Evolutionary conservation across 1,140 invertebrate genomes (phyloP).

Genomic region (Drosophila asahinai): DNA sequence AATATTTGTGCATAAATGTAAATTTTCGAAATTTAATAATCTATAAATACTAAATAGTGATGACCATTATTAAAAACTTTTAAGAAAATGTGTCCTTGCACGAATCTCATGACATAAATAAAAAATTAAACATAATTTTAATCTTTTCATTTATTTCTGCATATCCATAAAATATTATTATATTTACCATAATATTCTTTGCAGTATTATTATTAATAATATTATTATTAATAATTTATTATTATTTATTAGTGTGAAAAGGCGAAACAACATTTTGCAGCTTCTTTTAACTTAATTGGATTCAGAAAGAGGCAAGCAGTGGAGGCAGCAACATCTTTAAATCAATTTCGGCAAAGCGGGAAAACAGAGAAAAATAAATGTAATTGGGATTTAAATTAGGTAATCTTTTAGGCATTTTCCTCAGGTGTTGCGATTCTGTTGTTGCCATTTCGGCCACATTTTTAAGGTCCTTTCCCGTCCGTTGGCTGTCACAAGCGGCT

Average conservation of each 20-base stretch:
- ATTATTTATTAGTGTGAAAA: background rate
- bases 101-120: background rate
- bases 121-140: background rate
- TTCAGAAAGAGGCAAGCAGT: background rate
- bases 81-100: too few relatives aligned
- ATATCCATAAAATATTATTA: background rate
- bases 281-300: constrained; percentile 10
- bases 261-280: background rate
- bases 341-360: constrained; percentile 11
- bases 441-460: background rate
- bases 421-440: constrained; percentile 32
- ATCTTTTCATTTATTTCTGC: background rate
- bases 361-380: constrained; percentile 14
- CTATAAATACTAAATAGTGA: too few relatives aligned
- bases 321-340: background rate
- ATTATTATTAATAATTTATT: too few relatives aligned
- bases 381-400: constrained; percentile 41
- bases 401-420: constrained; percentile 39
- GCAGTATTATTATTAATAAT: background rate
- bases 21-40: too few relatives aligned
- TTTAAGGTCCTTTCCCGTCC: constrained; percentile 10
- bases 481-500: constrained; percentile 33
- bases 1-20: too few relatives aligned
- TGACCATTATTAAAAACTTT: too few relatives aligned
- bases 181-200: background rate